phyloP scores from a whole-genome alignment of 2,888 invertebrate genomes.

The Rotaria socialis region DNA sequence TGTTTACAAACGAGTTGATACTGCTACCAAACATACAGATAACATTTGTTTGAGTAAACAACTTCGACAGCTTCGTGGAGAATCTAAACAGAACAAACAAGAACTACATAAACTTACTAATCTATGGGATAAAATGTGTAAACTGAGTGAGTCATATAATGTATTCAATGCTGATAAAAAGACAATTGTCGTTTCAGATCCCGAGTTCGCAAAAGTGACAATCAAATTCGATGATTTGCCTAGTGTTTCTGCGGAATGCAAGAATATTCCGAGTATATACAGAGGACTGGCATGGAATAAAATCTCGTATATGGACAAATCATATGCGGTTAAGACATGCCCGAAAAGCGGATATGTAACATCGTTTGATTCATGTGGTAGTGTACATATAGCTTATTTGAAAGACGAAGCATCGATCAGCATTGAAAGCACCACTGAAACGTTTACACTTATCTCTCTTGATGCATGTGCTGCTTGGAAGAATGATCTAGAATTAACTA shows the following conservation, averaged over 20 bases:
- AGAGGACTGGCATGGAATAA: neutral
- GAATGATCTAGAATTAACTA: neutral
- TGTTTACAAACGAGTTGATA: neutral
- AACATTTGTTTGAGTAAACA: neutral
- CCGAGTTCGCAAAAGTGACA: too few species aligned
- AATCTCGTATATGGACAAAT: neutral
- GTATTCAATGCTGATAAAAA: too few species aligned
- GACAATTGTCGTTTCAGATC: neutral
- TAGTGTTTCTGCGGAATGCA: neutral
- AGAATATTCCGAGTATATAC: neutral
- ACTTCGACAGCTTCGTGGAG: neutral
- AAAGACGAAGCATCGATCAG: neutral
- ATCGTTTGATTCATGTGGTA: neutral
- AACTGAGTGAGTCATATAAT: neutral
- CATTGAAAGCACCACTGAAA: neutral
- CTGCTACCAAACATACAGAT: neutral
- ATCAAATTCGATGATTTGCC: neutral
- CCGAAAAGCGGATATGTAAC: neutral
- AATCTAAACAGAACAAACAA: neutral
- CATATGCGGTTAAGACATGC: neutral
- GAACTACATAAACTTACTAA: neutral
- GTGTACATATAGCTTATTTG: neutral
- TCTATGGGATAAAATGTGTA: neutral
- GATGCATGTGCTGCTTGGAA: neutral
- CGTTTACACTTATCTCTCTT: neutral